phyloP scores from a whole-genome alignment of 2,888 invertebrate genomes.

The Rutpela maculata region DNA sequence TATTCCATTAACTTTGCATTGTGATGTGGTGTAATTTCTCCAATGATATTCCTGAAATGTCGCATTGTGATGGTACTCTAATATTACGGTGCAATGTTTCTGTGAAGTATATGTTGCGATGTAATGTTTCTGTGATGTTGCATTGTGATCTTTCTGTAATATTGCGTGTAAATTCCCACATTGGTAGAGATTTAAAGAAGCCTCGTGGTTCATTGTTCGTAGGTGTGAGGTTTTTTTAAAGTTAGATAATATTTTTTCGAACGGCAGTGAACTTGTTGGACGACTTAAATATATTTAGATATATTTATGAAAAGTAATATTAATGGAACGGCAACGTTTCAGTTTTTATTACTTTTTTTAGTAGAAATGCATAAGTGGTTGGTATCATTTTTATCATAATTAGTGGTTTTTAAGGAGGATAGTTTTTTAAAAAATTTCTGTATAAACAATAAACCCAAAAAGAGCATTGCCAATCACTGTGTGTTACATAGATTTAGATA shows the following conservation, averaged over 20 bases:
- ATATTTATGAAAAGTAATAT: slow-evolving; percentile 40
- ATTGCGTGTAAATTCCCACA: slow-evolving; percentile 3
- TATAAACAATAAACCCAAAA: slow-evolving; percentile 8
- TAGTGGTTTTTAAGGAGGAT: slow-evolving; percentile 19
- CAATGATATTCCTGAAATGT: not conserved
- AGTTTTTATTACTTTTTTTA: slow-evolving; percentile 33
- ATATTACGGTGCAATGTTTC: slow-evolving; percentile 1
- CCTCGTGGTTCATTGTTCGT: slow-evolving; percentile 7
- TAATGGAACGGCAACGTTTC: slow-evolving; percentile 22
- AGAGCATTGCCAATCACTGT: slow-evolving; percentile 31
- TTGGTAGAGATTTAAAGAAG: not conserved
- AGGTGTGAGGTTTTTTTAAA: slow-evolving; percentile 21
- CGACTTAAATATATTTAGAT: slow-evolving; percentile 42
- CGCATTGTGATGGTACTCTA: not conserved
- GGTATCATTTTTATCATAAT: slow-evolving; percentile 18
- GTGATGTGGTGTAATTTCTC: slow-evolving; percentile 26
- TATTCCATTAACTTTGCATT: slow-evolving; percentile 32
- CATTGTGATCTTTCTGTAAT: slow-evolving; percentile 33
- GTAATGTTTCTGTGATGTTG: slow-evolving; percentile 21
- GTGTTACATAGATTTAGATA: slow-evolving; percentile 32
- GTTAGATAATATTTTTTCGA: slow-evolving; percentile 20
- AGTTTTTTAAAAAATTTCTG: slow-evolving; percentile 15
- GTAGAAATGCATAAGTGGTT: slow-evolving; percentile 38
- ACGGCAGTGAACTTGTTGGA: slow-evolving; percentile 38
- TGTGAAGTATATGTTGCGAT: not conserved